A percentile compares a stretch with the other conserved stretches of the same genome.
Conservation (phyloP, 37 sponge, comb jelly and placozoan genomes). For the Dysidea cf. avara region DNA sequence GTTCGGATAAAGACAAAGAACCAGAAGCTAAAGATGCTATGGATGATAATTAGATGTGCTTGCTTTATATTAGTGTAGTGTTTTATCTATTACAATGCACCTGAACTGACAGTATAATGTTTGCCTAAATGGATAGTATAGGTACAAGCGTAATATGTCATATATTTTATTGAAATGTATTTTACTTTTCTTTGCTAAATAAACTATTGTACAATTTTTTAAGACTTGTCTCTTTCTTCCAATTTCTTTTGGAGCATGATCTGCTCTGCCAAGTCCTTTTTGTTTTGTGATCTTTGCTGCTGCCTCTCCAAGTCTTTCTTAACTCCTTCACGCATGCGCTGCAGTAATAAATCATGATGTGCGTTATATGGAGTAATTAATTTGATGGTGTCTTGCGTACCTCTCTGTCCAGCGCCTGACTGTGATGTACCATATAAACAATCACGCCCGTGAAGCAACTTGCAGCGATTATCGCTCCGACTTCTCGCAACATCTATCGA, state of each 20-base stretch:
- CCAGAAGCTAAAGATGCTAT: no score
- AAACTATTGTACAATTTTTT: no score
- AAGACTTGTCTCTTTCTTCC: conserved; percentile 31
- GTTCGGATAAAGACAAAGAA: no score
- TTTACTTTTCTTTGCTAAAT: no score
- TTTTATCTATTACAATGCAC: no score
- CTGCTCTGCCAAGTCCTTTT: conserved; percentile 48
- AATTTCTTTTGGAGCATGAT: conserved; percentile 35
- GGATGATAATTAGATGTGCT: no score
- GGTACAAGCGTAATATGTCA: no score
- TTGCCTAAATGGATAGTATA: no score
- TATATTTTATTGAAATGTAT: no score
- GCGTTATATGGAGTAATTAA: neutral
- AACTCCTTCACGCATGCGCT: conserved; percentile 76
- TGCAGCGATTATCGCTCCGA: conserved; percentile 16
- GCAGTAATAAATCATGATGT: neutral
- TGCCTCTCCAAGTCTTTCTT: conserved; percentile 74
- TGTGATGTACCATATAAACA: conserved; percentile 71
- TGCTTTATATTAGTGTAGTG: no score
- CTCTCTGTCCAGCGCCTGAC: conserved; percentile 62
- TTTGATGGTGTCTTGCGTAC: conserved; percentile 18
- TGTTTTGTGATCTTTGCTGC: conserved; percentile 52
- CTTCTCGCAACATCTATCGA: no score
- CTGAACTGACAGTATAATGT: no score
- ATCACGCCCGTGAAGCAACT: conserved; percentile 14